Percentiles rank a stretch among this genome's conserved stretches.
phyloP scores from a whole-genome alignment of 2,797 vertebrate genomes.

The Sphenodon punctatus region DNA sequence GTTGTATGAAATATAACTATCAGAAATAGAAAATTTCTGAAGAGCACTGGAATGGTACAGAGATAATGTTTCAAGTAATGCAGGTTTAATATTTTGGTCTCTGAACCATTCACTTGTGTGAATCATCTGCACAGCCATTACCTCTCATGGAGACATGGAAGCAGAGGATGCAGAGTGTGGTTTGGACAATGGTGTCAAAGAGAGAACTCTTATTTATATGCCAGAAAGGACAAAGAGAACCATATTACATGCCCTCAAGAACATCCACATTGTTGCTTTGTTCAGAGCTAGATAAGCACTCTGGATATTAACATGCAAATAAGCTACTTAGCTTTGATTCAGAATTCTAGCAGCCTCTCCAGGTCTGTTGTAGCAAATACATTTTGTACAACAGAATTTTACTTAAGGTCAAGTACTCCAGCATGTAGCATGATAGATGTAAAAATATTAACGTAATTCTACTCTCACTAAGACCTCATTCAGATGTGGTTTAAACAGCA shows the following conservation, averaged over 20 bases:
- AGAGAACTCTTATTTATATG: constrained; percentile 38
- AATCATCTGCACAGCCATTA: constrained; percentile 21
- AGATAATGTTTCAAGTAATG: not conserved
- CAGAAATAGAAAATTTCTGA: not conserved
- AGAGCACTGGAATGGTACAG: not conserved
- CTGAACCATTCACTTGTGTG: constrained; percentile 1
- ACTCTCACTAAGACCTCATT: too few species aligned
- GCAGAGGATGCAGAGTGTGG: not conserved
- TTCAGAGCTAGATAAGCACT: constrained; percentile 34
- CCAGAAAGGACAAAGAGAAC: constrained; percentile 16
- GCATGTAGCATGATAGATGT: not conserved
- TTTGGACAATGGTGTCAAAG: constrained; percentile 30
- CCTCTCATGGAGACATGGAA: not conserved
- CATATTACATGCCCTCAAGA: not conserved
- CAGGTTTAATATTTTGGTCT: not conserved
- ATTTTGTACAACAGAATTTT: not conserved
- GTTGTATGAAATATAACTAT: not conserved
- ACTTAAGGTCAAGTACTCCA: constrained; percentile 10
- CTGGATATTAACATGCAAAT: constrained; percentile 40
- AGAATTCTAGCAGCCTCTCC: not conserved
- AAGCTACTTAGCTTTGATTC: constrained; percentile 28
- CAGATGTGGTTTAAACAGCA: too few species aligned
- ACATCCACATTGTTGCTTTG: constrained; percentile 37
- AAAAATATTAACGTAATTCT: not conserved
- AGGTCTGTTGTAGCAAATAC: constrained; percentile 19